Evolutionary conservation across 92 coral and sea anemone species (phyloP).

Genomic region (Epizoanthus scotinus): DNA sequence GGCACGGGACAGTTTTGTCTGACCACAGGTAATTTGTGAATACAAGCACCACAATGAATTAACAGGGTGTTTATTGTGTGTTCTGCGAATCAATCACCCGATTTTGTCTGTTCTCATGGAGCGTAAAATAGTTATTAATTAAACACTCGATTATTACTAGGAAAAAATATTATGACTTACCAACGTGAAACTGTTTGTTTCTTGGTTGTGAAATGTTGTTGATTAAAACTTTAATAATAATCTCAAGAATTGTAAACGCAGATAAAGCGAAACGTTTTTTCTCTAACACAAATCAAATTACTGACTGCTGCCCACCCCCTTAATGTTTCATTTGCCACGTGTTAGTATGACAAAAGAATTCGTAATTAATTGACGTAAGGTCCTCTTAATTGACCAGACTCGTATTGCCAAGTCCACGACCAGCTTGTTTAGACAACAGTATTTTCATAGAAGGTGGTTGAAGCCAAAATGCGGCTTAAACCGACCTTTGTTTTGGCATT

Average conservation of each 20-base stretch:
- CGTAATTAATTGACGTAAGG: conserved; percentile 76
- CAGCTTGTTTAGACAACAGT: conserved; percentile 51
- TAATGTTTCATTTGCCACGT: conserved; percentile 90
- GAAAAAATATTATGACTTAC: neutral
- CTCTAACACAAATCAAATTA: neutral
- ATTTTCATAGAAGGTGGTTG: conserved; percentile 55
- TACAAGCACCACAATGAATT: conserved; percentile 21
- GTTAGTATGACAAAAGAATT: conserved; percentile 81
- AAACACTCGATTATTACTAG: neutral
- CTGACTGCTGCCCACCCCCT: conserved; percentile 2
- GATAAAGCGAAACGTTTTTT: neutral
- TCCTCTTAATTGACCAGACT: conserved; percentile 21
- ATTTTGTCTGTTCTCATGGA: conserved; percentile 10
- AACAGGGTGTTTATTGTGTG: conserved; percentile 31
- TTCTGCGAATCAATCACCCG: conserved; percentile 16
- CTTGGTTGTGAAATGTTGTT: neutral
- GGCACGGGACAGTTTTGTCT: neutral
- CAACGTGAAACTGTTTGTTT: neutral
- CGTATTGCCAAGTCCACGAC: conserved; percentile 36
- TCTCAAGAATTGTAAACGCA: neutral
- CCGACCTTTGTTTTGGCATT: conserved; percentile 51
- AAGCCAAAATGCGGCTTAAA: conserved; percentile 77
- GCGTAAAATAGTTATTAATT: conserved; percentile 33
- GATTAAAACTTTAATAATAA: neutral
- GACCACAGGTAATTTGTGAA: conserved; percentile 34